Base-by-base conservation (phyloP, 2,888 invertebrate species). In the Acanthosoma haemorrhoidale region DNA sequence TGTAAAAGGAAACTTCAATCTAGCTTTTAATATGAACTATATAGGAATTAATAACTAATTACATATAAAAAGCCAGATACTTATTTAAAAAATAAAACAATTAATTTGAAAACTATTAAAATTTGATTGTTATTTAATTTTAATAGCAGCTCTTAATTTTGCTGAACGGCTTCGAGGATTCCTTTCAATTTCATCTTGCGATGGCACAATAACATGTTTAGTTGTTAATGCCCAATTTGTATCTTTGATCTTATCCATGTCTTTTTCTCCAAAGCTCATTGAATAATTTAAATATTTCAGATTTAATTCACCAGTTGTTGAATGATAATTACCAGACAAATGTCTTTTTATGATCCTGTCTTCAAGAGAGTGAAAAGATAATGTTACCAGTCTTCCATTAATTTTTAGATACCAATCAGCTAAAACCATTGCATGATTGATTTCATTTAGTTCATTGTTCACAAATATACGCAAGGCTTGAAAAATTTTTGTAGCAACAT, bases 361-460 rank as follows among this genome's bases (percentile, higher is more conserved):
- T 83, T 97, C 96, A 25, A 96, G 82, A 0, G 95, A 95, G 81
- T 96, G 96, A 80, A 96, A 97, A 13, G 93, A 88, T 41, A 97
- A 86, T 0, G 91, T 88, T 0, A 92, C 88, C 71, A 96, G 79
- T 71, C 87, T 83, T 0, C 96, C 96, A 38, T 88, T 86, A 0
- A 87, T 80, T 81, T 91, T 92, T 21, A 97, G 83, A 77, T 87
- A 91, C 77, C 84, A 84, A 73, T 88, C 86, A 0, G 94, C 90
- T 68, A 94, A 77, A 25, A 91, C 79, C 80, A 97, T 86, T 0
- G 88, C 96, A 79, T 91, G 92, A 82, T 96, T 92, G 1, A 97
- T 85, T 83, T 97, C 96, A 79, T 97, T 97, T 1, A 97, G 81
- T 82, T 97, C 97, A 79, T 97, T 92, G 79, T 97, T 97, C 0